Conservation (phyloP, 2,888 invertebrate genomes). For the Microctonus aethiopoides region DNA sequence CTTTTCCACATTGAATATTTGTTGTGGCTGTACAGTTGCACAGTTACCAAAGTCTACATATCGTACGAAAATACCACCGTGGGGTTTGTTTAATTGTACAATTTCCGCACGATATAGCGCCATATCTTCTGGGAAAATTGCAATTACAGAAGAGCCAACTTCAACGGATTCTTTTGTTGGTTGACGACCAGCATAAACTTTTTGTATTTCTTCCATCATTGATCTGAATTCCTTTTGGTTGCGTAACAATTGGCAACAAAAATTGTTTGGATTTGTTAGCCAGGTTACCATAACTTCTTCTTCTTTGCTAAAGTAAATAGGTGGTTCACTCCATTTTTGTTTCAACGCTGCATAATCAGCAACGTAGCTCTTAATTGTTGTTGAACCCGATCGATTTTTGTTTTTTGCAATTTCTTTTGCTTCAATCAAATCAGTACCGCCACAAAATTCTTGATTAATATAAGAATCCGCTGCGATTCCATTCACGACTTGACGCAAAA, state of each 20-base stretch:
- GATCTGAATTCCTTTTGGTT: constrained; percentile 71
- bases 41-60: constrained; percentile 84
- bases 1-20: constrained; percentile 78
- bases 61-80: constrained; percentile 75
- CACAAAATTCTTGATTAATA: constrained; percentile 54
- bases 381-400: constrained; percentile 21
- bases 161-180: constrained; percentile 48
- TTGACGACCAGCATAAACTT: constrained; percentile 71
- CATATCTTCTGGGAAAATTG: constrained; percentile 77
- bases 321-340: constrained; percentile 68
- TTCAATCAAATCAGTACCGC: constrained; percentile 46
- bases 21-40: constrained; percentile 72
- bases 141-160: constrained; percentile 76
- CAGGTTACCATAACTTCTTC: constrained; percentile 77
- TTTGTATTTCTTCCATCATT: constrained; percentile 80
- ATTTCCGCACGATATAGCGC: constrained; percentile 79
- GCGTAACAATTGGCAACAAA: constrained; percentile 72
- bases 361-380: constrained; percentile 43
- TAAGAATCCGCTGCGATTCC: constrained; percentile 37
- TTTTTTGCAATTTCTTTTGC: constrained; percentile 46
- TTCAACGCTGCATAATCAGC: constrained; percentile 69
- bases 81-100: constrained; percentile 70
- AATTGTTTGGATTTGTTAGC: constrained; percentile 80
- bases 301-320: constrained; percentile 69
- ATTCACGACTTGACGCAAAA: constrained; percentile 49